Conservation (phyloP, 2,888 invertebrate genomes). For the Pandemis heparana region DNA sequence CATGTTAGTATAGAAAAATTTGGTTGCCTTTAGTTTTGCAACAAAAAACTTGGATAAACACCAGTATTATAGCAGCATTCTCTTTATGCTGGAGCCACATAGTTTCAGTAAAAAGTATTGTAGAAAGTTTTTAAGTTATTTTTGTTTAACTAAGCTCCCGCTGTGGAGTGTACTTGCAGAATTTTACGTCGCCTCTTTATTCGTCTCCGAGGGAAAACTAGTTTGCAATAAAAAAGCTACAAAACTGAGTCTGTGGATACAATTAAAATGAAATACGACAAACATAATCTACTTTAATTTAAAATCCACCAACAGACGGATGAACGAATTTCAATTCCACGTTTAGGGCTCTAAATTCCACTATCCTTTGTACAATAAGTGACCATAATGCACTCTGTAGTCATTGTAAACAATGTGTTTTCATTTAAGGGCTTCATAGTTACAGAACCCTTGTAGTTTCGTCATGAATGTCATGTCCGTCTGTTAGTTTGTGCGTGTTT, state of each 20-base stretch:
- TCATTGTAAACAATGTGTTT: no score
- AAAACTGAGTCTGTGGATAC: conserved; percentile 24
- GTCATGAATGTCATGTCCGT: no score
- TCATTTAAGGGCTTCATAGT: no score
- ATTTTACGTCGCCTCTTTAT: conserved; percentile 24
- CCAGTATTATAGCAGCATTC: neutral
- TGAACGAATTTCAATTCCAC: neutral
- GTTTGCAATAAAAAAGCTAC: conserved; percentile 19
- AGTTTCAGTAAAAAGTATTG: neutral
- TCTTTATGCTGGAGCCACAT: neutral
- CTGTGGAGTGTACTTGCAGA: conserved; percentile 25
- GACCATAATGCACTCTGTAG: no score
- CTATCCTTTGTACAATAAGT: neutral
- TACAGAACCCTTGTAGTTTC: no score
- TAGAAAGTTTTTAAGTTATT: conserved; percentile 13
- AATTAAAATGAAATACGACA: conserved; percentile 31
- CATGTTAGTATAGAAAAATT: neutral
- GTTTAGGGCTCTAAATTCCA: neutral
- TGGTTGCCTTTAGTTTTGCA: neutral
- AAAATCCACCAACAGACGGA: neutral
- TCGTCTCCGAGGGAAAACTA: conserved; percentile 20
- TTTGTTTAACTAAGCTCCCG: conserved; percentile 22
- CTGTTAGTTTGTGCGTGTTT: no score
- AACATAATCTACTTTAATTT: conserved; percentile 9
- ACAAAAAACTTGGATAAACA: neutral